Evolutionary conservation across 2,113 vertebrate genomes (phyloP).

Genomic region (Lepus europaeus): DNA sequence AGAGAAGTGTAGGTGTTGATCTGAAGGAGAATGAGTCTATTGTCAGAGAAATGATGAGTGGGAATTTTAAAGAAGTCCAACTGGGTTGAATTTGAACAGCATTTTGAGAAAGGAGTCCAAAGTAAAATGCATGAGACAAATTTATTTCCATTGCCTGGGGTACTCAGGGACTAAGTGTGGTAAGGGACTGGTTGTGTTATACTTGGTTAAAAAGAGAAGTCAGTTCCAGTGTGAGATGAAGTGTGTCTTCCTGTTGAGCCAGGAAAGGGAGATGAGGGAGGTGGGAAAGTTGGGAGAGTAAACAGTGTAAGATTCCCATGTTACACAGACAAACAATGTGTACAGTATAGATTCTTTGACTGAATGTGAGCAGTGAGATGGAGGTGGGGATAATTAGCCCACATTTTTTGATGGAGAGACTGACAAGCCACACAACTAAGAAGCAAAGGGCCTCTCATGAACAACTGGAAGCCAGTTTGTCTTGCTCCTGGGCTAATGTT

Average conservation of each 20-base stretch:
- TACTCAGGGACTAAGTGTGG: background rate
- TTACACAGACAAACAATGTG: background rate
- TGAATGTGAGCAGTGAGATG: background rate
- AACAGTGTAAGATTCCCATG: background rate
- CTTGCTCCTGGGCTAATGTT: background rate
- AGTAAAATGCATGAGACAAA: conserved; percentile 13
- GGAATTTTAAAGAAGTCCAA: background rate
- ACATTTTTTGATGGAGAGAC: background rate
- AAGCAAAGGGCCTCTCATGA: background rate
- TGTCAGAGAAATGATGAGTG: background rate
- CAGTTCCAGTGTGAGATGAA: background rate
- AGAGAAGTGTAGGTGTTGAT: background rate
- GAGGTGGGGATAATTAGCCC: no score
- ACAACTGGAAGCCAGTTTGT: background rate
- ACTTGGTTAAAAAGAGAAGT: conserved; percentile 44
- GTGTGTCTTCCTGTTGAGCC: background rate
- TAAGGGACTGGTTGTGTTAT: background rate
- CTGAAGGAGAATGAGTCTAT: background rate
- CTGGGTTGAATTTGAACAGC: conserved; percentile 19
- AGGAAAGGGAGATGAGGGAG: background rate
- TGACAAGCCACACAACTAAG: background rate
- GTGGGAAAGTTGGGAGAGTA: background rate
- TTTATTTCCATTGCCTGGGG: background rate
- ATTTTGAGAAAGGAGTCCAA: background rate
- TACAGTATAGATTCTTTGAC: background rate